These are phyloP conservation scores for Rotaria magnacalcarata DNA, from an alignment of 2,888 invertebrate genomes.

Conservation along the genomic window DNA sequence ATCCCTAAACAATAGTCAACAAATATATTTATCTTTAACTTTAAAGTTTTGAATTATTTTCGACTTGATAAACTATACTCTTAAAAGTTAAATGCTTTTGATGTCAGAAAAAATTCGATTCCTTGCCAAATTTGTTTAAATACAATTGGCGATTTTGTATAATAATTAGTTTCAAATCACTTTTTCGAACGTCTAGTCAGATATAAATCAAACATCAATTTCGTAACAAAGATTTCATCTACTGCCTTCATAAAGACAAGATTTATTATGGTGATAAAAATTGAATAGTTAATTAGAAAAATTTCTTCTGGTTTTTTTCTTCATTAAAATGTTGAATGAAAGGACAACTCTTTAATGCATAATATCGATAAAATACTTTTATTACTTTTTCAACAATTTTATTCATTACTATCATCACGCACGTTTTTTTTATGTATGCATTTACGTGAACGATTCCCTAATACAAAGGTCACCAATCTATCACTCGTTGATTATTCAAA, in stretches of 20 bases:
- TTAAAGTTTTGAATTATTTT: not conserved
- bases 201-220: not conserved
- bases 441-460: not conserved
- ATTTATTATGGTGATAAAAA: not conserved
- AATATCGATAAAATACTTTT: not conserved
- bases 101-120: not conserved
- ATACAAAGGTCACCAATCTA: not conserved
- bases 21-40: too few species aligned
- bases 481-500: not conserved
- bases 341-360: not conserved
- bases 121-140: not conserved
- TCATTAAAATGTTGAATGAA: not conserved
- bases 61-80: not conserved
- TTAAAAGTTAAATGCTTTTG: not conserved
- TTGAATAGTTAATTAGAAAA: not conserved
- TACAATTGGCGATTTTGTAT: not conserved
- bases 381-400: not conserved
- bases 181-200: not conserved
- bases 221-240: not conserved
- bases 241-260: not conserved
- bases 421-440: not conserved
- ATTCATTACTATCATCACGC: not conserved
- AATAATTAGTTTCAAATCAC: not conserved
- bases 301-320: not conserved
- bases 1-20: too few species aligned